A percentile compares a stretch with the other conserved stretches of the same genome.
phyloP scores from a whole-genome alignment of 2,113 vertebrate genomes.

The Dasyurus viverrinus region DNA sequence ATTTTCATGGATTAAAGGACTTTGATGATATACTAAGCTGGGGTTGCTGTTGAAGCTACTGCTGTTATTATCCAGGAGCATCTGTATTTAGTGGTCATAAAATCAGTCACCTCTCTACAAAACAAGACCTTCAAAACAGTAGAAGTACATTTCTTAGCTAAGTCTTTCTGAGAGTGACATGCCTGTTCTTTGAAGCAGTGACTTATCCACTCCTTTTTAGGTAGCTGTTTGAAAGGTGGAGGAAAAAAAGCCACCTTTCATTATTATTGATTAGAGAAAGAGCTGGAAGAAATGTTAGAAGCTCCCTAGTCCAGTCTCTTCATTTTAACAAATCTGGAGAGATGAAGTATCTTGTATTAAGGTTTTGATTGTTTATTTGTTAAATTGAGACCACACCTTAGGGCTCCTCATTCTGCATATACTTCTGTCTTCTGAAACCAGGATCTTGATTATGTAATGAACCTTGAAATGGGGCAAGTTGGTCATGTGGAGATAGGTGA shows the following conservation, averaged over 20 bases:
- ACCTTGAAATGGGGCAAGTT: constrained; percentile 18
- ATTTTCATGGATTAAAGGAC: constrained; percentile 48
- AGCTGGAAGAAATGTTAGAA: constrained; percentile 8
- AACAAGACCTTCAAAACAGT: constrained; percentile 8
- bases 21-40: constrained; percentile 44
- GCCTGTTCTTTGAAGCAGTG: neutral
- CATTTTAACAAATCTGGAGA: constrained; percentile 37
- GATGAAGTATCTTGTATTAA: constrained; percentile 39
- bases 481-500: constrained; percentile 27
- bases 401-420: neutral
- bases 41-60: constrained; percentile 8
- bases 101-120: constrained; percentile 51
- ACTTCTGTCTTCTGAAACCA: neutral
- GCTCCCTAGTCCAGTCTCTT: constrained; percentile 27
- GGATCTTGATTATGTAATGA: constrained; percentile 21
- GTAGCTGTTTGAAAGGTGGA: constrained; percentile 32
- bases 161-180: neutral
- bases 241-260: constrained; percentile 39
- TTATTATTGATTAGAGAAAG: constrained; percentile 41
- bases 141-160: constrained; percentile 26
- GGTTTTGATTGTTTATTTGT: constrained; percentile 14
- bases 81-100: constrained; percentile 58
- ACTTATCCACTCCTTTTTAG: neutral
- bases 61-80: constrained; percentile 53
- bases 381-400: constrained; percentile 40